Conservation (phyloP, 2,888 invertebrate genomes). For the Brenthis ino region DNA sequence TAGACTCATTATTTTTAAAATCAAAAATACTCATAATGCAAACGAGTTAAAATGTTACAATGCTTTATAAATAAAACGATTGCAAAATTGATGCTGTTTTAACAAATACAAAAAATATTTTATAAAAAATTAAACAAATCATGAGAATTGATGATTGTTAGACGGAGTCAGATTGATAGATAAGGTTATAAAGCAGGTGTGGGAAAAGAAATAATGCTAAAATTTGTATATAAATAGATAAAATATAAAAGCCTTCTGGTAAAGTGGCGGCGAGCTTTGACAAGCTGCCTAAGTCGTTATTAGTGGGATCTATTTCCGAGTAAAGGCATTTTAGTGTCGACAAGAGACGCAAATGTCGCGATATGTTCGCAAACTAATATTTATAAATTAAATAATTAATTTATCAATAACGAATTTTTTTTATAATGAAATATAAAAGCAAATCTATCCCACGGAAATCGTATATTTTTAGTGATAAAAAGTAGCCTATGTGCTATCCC, state of each 20-base stretch:
- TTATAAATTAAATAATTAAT: too few relatives aligned
- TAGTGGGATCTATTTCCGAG: too few relatives aligned
- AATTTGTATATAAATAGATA: too few relatives aligned
- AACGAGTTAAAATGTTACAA: background rate
- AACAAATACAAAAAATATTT: background rate
- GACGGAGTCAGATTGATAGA: background rate
- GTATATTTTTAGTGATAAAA: too few relatives aligned
- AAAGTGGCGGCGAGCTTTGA: background rate
- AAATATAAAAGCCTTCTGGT: background rate
- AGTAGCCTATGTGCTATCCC: too few relatives aligned
- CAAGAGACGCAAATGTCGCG: too few relatives aligned
- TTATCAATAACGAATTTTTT: too few relatives aligned
- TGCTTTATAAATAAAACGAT: background rate
- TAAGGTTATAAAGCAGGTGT: background rate
- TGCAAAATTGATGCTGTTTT: background rate
- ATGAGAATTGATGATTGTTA: slow-evolving; percentile 2
- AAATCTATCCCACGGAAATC: too few relatives aligned
- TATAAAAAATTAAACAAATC: background rate
- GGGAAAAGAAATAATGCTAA: background rate
- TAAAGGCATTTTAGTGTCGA: too few relatives aligned
- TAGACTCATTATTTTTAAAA: too few relatives aligned
- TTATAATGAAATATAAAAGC: too few relatives aligned
- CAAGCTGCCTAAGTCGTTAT: slow-evolving; percentile 1
- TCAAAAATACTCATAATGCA: background rate
- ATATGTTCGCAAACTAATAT: too few relatives aligned